Conservation (phyloP, 2,113 vertebrate genomes). For the Cephalopterus ornatus region DNA sequence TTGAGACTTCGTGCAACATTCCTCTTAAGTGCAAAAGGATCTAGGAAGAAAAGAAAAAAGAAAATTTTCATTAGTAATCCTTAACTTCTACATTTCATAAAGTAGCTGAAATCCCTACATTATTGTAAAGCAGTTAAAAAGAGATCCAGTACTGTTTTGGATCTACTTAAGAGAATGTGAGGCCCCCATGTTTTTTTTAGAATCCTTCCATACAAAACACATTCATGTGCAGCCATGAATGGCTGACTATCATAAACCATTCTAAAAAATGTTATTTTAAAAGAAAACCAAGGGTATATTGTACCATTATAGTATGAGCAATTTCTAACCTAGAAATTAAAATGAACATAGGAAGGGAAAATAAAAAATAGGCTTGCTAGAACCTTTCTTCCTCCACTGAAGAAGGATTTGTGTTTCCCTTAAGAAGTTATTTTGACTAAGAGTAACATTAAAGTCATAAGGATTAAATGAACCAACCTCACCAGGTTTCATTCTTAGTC, state of each 20-base stretch:
- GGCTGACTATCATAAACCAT: neutral
- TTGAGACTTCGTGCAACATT: conserved; percentile 97
- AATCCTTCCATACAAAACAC: neutral
- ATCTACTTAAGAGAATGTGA: neutral
- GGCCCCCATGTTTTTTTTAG: neutral
- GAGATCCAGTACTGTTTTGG: neutral
- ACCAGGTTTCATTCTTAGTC: conserved; percentile 36
- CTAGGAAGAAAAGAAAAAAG: conserved; percentile 74
- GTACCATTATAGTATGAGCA: neutral
- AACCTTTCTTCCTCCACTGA: neutral
- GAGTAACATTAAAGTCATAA: conserved; percentile 10
- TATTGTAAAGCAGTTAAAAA: neutral
- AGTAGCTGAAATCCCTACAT: neutral
- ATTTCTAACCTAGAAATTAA: neutral
- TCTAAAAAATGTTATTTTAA: neutral
- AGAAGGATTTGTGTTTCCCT: neutral
- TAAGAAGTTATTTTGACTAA: neutral
- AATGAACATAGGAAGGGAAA: neutral
- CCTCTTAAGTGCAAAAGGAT: conserved; percentile 96
- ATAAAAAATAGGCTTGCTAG: neutral
- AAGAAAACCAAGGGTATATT: neutral
- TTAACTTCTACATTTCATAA: conserved; percentile 7
- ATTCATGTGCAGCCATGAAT: neutral
- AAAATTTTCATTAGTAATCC: neutral
- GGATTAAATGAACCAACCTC: conserved; percentile 17